Percentiles rank a stretch among this genome's conserved stretches.
These are phyloP conservation scores for Blennius ocellaris DNA, from an alignment of 2,113 vertebrate genomes.

Conservation along the genomic window DNA sequence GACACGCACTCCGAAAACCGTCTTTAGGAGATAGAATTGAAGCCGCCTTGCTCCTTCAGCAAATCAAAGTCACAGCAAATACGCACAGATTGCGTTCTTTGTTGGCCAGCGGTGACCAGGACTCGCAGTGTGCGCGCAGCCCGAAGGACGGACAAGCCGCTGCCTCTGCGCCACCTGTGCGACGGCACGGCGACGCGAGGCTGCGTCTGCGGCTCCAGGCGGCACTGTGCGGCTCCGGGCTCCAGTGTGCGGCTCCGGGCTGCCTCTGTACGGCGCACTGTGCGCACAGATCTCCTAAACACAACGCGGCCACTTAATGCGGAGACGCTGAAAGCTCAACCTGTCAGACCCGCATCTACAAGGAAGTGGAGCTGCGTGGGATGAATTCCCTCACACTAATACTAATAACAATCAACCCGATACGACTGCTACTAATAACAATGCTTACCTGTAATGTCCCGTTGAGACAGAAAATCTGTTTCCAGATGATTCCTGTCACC, in stretches of 20 bases:
- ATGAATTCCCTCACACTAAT: neutral
- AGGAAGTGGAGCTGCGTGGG: constrained; percentile 39
- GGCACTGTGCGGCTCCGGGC: too few relatives aligned
- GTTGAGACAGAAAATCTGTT: constrained; percentile 26
- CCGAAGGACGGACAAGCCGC: neutral
- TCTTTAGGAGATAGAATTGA: neutral
- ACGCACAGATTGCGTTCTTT: neutral
- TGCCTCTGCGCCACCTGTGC: constrained; percentile 52
- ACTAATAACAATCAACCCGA: neutral
- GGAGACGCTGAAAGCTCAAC: constrained; percentile 24
- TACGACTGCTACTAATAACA: too few relatives aligned
- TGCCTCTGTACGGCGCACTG: neutral
- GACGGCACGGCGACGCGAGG: neutral
- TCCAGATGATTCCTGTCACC: constrained; percentile 37
- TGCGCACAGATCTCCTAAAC: neutral
- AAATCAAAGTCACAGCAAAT: neutral
- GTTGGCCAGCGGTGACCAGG: neutral
- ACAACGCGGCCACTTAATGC: constrained; percentile 2
- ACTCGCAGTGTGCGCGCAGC: constrained; percentile 32
- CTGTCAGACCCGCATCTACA: constrained; percentile 50
- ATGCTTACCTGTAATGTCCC: constrained; percentile 49
- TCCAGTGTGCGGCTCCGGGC: too few relatives aligned
- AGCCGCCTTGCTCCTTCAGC: neutral
- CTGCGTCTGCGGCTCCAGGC: neutral
- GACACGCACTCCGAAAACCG: neutral